A percentile compares a stretch with the other conserved stretches of the same genome.
Evolutionary conservation across 2,888 invertebrate genomes (phyloP).

Genomic region (Tiliacea aurago): DNA sequence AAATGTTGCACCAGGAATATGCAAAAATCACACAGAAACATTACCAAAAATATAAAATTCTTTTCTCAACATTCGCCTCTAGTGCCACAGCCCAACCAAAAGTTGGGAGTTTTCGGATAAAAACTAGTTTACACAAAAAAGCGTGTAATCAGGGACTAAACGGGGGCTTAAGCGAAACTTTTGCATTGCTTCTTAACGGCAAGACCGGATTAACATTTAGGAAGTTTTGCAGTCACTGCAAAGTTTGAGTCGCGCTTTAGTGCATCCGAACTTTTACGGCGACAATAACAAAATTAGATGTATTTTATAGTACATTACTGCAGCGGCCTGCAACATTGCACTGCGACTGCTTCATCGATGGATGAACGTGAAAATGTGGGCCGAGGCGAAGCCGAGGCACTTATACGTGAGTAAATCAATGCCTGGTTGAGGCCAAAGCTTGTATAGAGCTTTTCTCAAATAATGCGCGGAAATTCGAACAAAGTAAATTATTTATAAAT

Average conservation of each 20-base stretch:
- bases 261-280: constrained; percentile 1
- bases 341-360: too few relatives aligned
- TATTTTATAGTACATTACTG: too few relatives aligned
- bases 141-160: constrained; percentile 50
- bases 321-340: too few relatives aligned
- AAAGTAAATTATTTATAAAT: too few relatives aligned
- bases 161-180: constrained; percentile 40
- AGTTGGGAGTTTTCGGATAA: constrained; percentile 18
- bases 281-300: neutral
- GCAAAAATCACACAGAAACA: neutral
- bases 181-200: constrained; percentile 42
- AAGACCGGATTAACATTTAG: constrained; percentile 41
- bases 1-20: constrained; percentile 23
- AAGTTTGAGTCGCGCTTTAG: constrained; percentile 28
- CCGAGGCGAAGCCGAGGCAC: too few relatives aligned
- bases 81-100: constrained; percentile 1
- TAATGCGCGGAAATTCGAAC: too few relatives aligned
- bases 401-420: too few relatives aligned
- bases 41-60: neutral
- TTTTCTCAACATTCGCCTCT: neutral
- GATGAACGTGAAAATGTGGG: too few relatives aligned
- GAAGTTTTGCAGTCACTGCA: constrained; percentile 24
- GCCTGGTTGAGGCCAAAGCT: too few relatives aligned
- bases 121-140: constrained; percentile 44
- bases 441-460: too few relatives aligned